Base-by-base conservation (phyloP, 2,888 invertebrate species). In the Exephanes ischioxanthus region DNA sequence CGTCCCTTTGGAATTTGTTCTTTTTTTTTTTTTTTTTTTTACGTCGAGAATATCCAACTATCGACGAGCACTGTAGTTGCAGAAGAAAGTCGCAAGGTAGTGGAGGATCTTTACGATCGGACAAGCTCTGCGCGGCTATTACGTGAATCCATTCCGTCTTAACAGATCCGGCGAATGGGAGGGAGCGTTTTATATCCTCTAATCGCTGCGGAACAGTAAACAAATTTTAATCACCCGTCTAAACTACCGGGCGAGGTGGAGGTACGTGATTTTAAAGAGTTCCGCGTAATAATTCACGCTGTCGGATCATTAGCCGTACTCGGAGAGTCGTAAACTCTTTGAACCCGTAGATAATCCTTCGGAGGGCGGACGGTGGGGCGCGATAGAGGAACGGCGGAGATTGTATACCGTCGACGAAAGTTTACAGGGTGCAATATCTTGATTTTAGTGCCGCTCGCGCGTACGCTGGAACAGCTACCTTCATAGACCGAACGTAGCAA, bases 371-470 rank as follows among this genome's bases (percentile, higher is more conserved):
- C 26, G 11, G 11, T n/a, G 77, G 48, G 58, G 55, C 11, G 70
- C 22, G 55, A 9, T 72, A 22, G 48, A 33, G 61, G 16, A 45
- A 61, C 45, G 11, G 58, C 5, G 26, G 26, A 61, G 51, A 72
- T 66, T 73, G 30, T 58, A 55, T 14, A 77, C 19, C 37, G 48
- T 5, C 53, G 51, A 63, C 26, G 67, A 73, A 73, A 51, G 77
- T 78, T 84, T 81, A 81, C 84, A 78, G 72, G 84, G 80, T 81
- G 84, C 84, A 84, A 81, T 84, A 84, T 81, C 80, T 80, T 81
- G 84, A 81, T 84, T 84, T 84, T 73, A 84, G 77, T 78, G 55
- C 67, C 51, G 16, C 53, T 61, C 48, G 66, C 22, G 30, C 66
- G 33, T 33, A 66, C 63, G 26, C 63, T 66, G 26, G 30, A 76